Conservation (phyloP, 2,113 vertebrate genomes). For the Rhegmatorhina hoffmannsi region DNA sequence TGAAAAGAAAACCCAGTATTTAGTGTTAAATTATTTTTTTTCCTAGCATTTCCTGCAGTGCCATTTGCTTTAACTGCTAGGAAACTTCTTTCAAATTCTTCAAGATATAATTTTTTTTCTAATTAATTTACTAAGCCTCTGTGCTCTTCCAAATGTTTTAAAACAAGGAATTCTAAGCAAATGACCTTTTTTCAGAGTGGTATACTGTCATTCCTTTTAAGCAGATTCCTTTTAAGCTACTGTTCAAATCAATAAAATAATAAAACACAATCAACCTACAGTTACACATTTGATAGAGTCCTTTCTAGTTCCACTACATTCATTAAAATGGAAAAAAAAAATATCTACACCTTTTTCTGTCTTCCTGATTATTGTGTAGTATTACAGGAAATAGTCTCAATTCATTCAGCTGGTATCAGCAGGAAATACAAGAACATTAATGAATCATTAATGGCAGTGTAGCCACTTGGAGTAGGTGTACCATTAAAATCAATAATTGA, state of each 20-base stretch:
- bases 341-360: background rate
- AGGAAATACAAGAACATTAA: background rate
- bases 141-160: background rate
- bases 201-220: background rate
- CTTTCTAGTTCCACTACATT: background rate
- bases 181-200: background rate
- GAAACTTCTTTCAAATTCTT: background rate
- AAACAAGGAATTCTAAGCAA: background rate
- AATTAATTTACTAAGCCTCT: background rate
- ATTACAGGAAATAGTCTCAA: conserved; percentile 1
- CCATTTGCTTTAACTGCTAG: background rate
- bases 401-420: background rate
- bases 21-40: background rate
- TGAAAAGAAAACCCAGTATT: background rate
- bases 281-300: background rate
- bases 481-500: background rate
- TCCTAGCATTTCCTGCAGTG: background rate
- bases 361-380: background rate
- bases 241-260: background rate
- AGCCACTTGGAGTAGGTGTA: background rate
- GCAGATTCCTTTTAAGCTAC: background rate
- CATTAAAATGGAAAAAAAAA: background rate
- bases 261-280: background rate
- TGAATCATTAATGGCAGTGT: background rate
- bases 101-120: background rate